Evolutionary conservation across 1,140 invertebrate species (phyloP), one percentile per base, ranked within the genome.

Genomic region (Pseudachorutes palmiensis): DNA sequence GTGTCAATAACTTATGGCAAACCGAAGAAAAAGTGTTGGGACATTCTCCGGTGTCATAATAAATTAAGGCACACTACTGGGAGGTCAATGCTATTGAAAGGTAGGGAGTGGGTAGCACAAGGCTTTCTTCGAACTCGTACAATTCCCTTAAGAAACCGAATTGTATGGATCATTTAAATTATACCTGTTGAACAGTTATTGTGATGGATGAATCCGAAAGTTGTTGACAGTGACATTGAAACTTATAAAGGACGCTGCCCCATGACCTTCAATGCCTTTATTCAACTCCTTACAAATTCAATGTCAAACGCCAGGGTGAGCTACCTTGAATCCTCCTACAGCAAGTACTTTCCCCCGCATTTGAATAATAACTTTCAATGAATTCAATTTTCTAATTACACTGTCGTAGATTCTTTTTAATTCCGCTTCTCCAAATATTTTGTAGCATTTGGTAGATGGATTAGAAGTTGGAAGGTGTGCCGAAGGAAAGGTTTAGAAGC

Each of bases 171-270:
- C 12, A 55, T 26, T 55, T 55, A 55, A 55, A 19, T 55, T 9
- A 16, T 22, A 55, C 24, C 9, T 14, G 51, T 19, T 14, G 12
- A 55, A 19, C 19, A 9, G 19, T 41, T 55, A 55, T 55, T 12
- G 12, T 55, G 51, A 55, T 55, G 12, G 51, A 55, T 55, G 51
- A 55, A 55, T 55, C 51, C 51, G 12, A 19, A 55, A 55, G 24
- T 26, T 55, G 51, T 55, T 24, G 51, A 16, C 51, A 55, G 9
- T 55, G 51, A 55, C 51, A 55, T 55, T 55, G 51, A 55, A 14
- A 55, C 5, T 41, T 5, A 41, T 19, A 41, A 41, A 9, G 36
- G 36, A 41, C 19, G 19, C n/a, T n/a, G n/a, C n/a, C n/a, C n/a
- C n/a, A n/a, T n/a, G n/a, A n/a, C n/a, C n/a, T n/a, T n/a, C n/a